phyloP scores from a whole-genome alignment of 1,140 invertebrate genomes.

The Solen grandis region DNA sequence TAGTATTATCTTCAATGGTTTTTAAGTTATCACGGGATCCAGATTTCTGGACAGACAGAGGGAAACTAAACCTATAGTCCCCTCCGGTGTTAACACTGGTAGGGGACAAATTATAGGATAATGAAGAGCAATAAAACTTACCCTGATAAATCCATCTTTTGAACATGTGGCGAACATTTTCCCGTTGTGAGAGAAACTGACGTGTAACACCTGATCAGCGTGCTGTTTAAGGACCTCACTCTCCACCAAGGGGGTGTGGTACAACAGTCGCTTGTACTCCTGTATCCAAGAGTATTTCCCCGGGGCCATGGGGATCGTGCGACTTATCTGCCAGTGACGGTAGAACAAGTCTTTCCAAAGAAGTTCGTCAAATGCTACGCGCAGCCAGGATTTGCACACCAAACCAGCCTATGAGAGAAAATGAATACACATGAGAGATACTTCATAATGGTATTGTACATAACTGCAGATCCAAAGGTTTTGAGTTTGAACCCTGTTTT shows the following conservation, averaged over 20 bases:
- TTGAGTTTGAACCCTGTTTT: not conserved
- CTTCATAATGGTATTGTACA: not conserved
- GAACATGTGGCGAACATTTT: conserved; percentile 94
- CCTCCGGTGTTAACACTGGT: too few relatives aligned
- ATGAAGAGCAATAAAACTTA: conserved; percentile 67
- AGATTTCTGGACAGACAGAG: too few relatives aligned
- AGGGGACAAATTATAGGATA: conserved; percentile 37
- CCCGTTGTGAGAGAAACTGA: conserved; percentile 94
- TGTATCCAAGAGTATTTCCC: conserved; percentile 88
- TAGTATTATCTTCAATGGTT: too few relatives aligned
- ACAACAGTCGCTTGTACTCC: conserved; percentile 89
- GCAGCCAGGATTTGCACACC: conserved; percentile 71
- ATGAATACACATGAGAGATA: not conserved
- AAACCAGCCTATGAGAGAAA: conserved; percentile 61
- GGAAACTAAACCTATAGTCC: too few relatives aligned
- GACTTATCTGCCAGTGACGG: conserved; percentile 84
- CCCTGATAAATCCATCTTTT: conserved; percentile 88
- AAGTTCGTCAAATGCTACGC: conserved; percentile 79
- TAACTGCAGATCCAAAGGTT: not conserved
- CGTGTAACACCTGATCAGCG: conserved; percentile 87
- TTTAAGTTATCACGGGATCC: too few relatives aligned
- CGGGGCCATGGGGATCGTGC: conserved; percentile 84
- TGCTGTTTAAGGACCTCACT: conserved; percentile 88
- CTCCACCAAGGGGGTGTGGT: conserved; percentile 88
- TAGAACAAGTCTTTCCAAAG: conserved; percentile 80